Evolutionary conservation across 2,113 vertebrate genomes (phyloP).

Genomic region (Sisor rabdophorus): DNA sequence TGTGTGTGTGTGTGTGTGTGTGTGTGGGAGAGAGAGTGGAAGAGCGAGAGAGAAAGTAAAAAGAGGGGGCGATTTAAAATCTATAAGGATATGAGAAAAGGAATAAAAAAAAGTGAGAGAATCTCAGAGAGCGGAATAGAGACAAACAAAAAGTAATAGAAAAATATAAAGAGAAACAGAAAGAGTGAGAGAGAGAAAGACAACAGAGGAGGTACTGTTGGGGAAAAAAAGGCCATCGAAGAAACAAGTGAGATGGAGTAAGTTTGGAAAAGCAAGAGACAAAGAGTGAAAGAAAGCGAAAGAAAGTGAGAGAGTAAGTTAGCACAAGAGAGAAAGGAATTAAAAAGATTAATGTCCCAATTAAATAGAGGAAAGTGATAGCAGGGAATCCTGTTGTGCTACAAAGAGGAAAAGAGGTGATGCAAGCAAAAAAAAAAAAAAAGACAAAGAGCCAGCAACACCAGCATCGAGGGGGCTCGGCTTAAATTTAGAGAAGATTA

Average conservation of each 20-base stretch:
- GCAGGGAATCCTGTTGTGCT: conserved; percentile 40
- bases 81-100: no score
- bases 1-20: conserved; percentile 8
- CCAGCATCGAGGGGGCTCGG: conserved; percentile 4
- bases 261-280: background rate
- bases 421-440: conserved; percentile 32
- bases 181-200: background rate
- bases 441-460: background rate
- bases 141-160: background rate
- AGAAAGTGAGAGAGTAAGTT: conserved; percentile 21
- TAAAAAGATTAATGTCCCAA: conserved; percentile 42
- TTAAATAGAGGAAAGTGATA: conserved; percentile 34
- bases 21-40: background rate
- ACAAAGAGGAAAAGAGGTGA: conserved; percentile 25
- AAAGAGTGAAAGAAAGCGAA: conserved; percentile 23
- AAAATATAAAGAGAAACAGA: conserved; percentile 13
- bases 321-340: conserved; percentile 25
- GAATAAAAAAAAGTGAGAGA: no score
- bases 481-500: background rate
- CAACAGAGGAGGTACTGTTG: background rate
- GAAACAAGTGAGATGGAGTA: conserved; percentile 2
- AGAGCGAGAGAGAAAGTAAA: conserved; percentile 7
- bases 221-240: conserved; percentile 16
- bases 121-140: conserved; percentile 13
- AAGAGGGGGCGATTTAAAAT: background rate